Base-by-base conservation (phyloP, 2,888 invertebrate genomes). In the Epistrophe eligans region DNA sequence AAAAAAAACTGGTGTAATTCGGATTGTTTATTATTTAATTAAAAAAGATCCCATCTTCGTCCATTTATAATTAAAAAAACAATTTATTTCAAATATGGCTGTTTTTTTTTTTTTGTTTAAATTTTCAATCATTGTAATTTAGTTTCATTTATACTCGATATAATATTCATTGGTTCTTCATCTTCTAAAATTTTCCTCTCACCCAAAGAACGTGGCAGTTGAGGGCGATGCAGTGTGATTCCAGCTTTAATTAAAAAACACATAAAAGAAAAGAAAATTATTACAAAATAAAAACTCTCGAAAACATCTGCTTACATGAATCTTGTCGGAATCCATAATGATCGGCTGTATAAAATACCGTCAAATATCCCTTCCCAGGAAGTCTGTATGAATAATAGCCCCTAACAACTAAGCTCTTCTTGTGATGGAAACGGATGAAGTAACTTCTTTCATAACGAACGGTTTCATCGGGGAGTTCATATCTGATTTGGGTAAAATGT, bases 291-390 rank as follows among this genome's bases (percentile, higher is more conserved):
- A n/a, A 10, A 24, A 43, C 3, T 2, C 5, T 77, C 2, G n/a
- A 28, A 52, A 70, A 24, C 2, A 48, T 1, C 2, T n/a, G 90
- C 92, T 91, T 73, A 92, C 92, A 90, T 88, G 91, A 92, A 89
- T 91, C 92, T 77, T 91, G 92, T 0, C 91, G 89, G 40, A 91
- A 92, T 50, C 92, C 92, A 88, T 90, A 89, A 60, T 91, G 92
- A 89, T 92, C 92, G 38, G 92, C 92, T 85, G 92, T 92, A 48
- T 92, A 92, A 89, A 92, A 92, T 6, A 92, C 92, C 0, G 92
- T 92, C 9, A 92, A 77, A 48, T 90, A 92, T 1, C 91, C 89
- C 0, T 89, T 90, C 77, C 91, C 90, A 35, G 90, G 89, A 90
- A 91, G 90, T 9, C 91, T 90, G 72, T 92, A 92, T 4, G 92